Conservation (phyloP, 2,797 vertebrate species). For the Propithecus deckenii region DNA sequence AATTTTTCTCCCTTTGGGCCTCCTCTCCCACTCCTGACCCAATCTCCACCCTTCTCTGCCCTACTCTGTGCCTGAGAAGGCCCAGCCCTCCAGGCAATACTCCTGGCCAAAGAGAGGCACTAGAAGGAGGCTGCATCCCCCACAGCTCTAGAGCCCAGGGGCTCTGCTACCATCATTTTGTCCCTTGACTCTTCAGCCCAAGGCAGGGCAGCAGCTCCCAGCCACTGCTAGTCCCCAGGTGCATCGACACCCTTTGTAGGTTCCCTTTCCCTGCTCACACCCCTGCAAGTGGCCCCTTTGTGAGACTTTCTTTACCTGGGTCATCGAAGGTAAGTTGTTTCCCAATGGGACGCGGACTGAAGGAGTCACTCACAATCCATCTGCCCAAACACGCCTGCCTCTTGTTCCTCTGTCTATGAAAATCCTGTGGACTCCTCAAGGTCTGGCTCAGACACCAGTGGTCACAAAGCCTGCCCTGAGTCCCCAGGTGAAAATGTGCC, state of each 20-base stretch:
- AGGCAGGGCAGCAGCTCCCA: not conserved
- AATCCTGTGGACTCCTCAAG: not conserved
- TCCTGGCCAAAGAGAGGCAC: too few species aligned
- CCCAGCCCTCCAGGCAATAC: not conserved
- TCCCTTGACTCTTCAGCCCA: not conserved
- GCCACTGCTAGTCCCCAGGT: fast-evolving
- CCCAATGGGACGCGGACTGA: not conserved
- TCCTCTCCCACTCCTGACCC: not conserved
- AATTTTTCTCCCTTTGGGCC: not conserved
- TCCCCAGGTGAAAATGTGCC: not conserved
- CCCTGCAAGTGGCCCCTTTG: fast-evolving
- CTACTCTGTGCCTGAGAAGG: not conserved
- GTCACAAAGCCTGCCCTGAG: not conserved
- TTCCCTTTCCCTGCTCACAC: not conserved
- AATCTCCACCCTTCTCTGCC: not conserved
- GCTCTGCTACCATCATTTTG: not conserved
- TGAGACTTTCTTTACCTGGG: not conserved
- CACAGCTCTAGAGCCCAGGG: fast-evolving
- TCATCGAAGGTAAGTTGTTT: not conserved
- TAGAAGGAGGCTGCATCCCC: not conserved
- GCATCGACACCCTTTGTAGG: too few species aligned
- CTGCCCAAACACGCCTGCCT: not conserved
- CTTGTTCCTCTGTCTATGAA: not conserved
- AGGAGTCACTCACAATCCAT: not conserved
- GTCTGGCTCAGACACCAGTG: not conserved